Evolutionary conservation across 2,113 vertebrate species (phyloP).

Genomic region (Pygathrix nemaeus): DNA sequence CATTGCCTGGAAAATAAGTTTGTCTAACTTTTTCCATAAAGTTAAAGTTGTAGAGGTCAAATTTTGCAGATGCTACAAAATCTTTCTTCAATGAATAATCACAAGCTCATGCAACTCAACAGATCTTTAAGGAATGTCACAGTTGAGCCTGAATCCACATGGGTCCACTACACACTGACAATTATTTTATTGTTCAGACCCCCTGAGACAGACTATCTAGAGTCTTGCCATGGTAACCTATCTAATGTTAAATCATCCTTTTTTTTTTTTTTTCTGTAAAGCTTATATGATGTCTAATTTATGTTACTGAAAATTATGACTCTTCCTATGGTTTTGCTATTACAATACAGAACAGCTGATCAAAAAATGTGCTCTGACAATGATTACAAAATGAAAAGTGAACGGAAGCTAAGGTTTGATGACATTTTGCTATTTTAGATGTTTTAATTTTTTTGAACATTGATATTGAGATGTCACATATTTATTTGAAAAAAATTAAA

Average conservation of each 20-base stretch:
- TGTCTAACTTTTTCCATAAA: conserved; percentile 34
- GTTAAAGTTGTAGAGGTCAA: neutral
- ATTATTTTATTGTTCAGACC: neutral
- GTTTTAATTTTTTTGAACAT: neutral
- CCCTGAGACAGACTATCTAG: neutral
- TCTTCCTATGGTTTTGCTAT: conserved; percentile 22
- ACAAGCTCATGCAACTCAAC: neutral
- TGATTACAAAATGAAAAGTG: neutral
- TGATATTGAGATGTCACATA: neutral
- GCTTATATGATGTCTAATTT: neutral
- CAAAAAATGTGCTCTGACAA: neutral
- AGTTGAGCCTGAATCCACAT: neutral
- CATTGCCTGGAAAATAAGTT: neutral
- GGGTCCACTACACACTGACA: neutral
- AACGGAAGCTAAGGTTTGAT: neutral
- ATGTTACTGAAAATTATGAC: conserved; percentile 4
- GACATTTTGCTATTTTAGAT: conserved; percentile 34
- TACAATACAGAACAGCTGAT: neutral
- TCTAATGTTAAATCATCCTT: neutral
- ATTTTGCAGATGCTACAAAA: conserved; percentile 28
- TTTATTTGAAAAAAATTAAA: conserved; percentile 21
- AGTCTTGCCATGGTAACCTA: neutral
- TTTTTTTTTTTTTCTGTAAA: neutral
- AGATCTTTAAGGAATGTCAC: neutral
- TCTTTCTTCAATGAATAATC: conserved; percentile 8